These are phyloP conservation scores for Halcyon leucocephala DNA, from an alignment of 2,797 vertebrate species.

Conservation along the genomic window DNA sequence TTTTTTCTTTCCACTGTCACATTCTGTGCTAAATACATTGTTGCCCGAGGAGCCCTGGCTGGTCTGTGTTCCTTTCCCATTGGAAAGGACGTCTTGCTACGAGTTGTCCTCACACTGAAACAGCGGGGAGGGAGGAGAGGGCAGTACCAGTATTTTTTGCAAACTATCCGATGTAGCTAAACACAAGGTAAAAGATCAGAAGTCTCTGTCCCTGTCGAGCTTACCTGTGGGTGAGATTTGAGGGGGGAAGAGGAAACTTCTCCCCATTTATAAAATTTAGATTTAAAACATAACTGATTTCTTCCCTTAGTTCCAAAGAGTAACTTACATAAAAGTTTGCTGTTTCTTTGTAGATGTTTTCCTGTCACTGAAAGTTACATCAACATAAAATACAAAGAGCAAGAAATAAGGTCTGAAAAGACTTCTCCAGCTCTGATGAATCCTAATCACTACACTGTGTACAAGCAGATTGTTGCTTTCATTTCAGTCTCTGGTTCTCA, in stretches of 20 bases:
- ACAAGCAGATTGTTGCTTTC: neutral
- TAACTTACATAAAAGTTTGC: neutral
- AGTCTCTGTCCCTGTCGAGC: neutral
- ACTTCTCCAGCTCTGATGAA: neutral
- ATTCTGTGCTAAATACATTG: neutral
- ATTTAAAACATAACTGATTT: neutral
- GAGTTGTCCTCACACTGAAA: fast-evolving
- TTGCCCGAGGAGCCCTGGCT: neutral
- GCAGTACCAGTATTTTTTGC: neutral
- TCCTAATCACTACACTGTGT: neutral
- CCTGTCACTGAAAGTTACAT: neutral
- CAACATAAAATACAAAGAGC: neutral
- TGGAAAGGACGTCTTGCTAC: neutral
- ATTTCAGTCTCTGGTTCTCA: neutral
- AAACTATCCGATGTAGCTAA: neutral
- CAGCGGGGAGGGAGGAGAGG: neutral
- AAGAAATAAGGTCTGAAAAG: neutral
- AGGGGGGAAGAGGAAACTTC: neutral
- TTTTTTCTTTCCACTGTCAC: neutral
- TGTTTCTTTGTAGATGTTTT: neutral
- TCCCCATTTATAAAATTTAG: neutral
- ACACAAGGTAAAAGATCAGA: neutral
- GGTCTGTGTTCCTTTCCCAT: neutral
- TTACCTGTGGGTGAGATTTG: neutral
- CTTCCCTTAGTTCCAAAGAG: neutral